Evolutionary conservation across 2,888 invertebrate genomes (phyloP).

Genomic region (Thecophora atra): DNA sequence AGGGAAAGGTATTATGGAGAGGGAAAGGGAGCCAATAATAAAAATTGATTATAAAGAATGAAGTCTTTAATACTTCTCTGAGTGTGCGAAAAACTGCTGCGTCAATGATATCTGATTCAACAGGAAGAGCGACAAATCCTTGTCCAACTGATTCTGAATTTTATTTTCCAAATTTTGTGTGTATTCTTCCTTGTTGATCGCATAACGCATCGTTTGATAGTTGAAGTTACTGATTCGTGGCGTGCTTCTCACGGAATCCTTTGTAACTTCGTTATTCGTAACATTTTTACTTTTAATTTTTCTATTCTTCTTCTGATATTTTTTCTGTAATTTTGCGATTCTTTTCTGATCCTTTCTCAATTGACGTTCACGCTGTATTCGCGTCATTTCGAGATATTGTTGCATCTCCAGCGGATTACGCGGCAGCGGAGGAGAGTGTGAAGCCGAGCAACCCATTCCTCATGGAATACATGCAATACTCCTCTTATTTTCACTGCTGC

Average conservation of each 20-base stretch:
- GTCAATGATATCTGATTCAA: conserved; percentile 80
- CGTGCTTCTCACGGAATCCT: conserved; percentile 4
- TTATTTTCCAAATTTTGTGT: conserved; percentile 59
- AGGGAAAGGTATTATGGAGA: too few species aligned
- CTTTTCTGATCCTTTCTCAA: conserved; percentile 56
- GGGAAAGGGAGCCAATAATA: too few species aligned
- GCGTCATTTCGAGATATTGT: conserved; percentile 50
- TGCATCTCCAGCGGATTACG: conserved; percentile 59
- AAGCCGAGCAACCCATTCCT: conserved; percentile 59
- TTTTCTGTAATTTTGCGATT: conserved; percentile 55
- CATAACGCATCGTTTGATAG: conserved; percentile 41
- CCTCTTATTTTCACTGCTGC: neutral
- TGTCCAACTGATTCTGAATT: conserved; percentile 71
- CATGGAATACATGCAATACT: too few species aligned
- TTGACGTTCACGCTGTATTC: conserved; percentile 50
- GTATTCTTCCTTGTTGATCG: conserved; percentile 54
- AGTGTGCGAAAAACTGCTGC: conserved; percentile 82
- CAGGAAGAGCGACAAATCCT: conserved; percentile 75
- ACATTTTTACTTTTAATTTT: conserved; percentile 30
- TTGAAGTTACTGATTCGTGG: conserved; percentile 31
- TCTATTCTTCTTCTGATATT: conserved; percentile 53
- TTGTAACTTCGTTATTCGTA: neutral
- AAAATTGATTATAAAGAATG: too few species aligned
- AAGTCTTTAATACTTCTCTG: conserved; percentile 80
- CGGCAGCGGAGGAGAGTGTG: conserved; percentile 51